Evolutionary conservation across 2,113 vertebrate species (phyloP).

Genomic region (Enhydra lutris): DNA sequence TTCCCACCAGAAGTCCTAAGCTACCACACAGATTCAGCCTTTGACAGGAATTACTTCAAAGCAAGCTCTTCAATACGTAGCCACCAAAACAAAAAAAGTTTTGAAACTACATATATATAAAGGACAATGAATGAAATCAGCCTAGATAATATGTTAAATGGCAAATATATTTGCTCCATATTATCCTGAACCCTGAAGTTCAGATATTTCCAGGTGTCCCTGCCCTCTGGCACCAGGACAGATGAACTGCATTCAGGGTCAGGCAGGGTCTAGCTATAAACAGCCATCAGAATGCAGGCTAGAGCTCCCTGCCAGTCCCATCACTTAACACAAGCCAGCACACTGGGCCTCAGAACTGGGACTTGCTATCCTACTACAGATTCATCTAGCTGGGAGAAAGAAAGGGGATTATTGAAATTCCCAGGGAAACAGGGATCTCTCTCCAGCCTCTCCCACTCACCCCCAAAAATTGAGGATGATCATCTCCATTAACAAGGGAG

Average conservation of each 20-base stretch:
- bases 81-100: neutral
- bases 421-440: neutral
- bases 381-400: fast-evolving
- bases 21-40: neutral
- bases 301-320: neutral
- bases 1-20: neutral
- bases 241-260: neutral
- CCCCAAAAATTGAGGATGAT: neutral
- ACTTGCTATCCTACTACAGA: no score
- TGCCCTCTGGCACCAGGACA: neutral
- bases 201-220: neutral
- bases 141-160: neutral
- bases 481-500: neutral
- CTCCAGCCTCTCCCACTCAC: neutral
- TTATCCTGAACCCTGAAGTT: neutral
- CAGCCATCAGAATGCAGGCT: neutral
- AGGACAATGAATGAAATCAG: neutral
- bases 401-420: neutral
- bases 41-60: constrained; percentile 15
- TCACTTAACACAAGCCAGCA: neutral
- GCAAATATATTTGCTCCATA: neutral
- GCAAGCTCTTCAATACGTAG: neutral
- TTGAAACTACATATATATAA: neutral
- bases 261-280: neutral
- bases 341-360: neutral